Conservation (phyloP, 2,888 invertebrate species). For the Microdon myrmicae region DNA sequence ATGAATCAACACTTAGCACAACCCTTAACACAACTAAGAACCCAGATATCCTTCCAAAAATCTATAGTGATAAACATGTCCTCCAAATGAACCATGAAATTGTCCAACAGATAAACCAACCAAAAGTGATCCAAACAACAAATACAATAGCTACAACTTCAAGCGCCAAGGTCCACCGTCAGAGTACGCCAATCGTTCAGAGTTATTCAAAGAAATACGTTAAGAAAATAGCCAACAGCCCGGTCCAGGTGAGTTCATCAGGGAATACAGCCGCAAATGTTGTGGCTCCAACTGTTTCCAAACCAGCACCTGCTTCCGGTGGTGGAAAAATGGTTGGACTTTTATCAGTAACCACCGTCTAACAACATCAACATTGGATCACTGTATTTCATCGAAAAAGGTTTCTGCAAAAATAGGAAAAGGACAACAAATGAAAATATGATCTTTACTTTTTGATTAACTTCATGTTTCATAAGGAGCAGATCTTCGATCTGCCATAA, state of each 20-base stretch:
- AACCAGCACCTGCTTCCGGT: slow-evolving; percentile 30
- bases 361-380: no score
- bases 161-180: slow-evolving; percentile 55
- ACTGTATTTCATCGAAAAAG: no score
- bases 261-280: slow-evolving; percentile 49
- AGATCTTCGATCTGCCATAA: no score
- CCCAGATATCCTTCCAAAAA: slow-evolving; percentile 10
- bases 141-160: slow-evolving; percentile 63
- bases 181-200: slow-evolving; percentile 16
- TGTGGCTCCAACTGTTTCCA: slow-evolving; percentile 51
- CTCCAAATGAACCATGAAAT: slow-evolving; percentile 6
- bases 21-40: neutral
- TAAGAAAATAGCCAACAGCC: slow-evolving; percentile 50
- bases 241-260: slow-evolving; percentile 55
- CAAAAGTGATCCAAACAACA: slow-evolving; percentile 2
- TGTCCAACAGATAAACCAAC: slow-evolving; percentile 9
- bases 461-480: no score
- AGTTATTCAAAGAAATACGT: slow-evolving; percentile 19
- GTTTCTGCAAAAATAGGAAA: no score
- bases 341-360: slow-evolving; percentile 70
- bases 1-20: slow-evolving; percentile 8
- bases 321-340: slow-evolving; percentile 71
- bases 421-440: no score
- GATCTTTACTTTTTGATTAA: no score
- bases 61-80: slow-evolving; percentile 2